A percentile compares a stretch with the other conserved stretches of the same genome.
Conservation (phyloP, 92 coral and sea anemone species). For the Porites lobata region DNA sequence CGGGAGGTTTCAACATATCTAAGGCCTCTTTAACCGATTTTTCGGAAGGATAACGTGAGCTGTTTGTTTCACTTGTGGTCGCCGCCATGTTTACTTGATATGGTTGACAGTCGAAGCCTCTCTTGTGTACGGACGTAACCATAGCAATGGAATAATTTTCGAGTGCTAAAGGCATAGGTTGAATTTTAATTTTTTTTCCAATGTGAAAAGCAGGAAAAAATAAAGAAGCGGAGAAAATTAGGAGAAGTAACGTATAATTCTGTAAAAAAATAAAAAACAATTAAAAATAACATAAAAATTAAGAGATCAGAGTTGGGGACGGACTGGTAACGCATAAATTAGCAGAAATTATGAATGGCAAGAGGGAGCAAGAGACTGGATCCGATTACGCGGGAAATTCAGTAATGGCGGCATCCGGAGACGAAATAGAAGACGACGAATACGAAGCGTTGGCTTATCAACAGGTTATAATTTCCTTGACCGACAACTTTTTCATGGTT, state of each 20-base stretch:
- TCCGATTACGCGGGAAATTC: conserved; percentile 33
- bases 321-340: no score
- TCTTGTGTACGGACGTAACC: conserved; percentile 68
- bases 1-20: conserved; percentile 86
- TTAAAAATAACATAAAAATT: no score
- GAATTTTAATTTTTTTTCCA: no score
- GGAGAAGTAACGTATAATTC: not conserved
- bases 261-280: no score
- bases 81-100: conserved; percentile 56
- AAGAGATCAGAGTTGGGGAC: no score
- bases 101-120: conserved; percentile 16
- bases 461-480: conserved; percentile 64
- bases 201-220: no score
- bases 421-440: conserved; percentile 67
- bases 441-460: conserved; percentile 86
- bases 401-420: conserved; percentile 48
- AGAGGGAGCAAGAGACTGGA: not conserved
- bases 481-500: not conserved
- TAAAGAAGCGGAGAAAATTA: not conserved
- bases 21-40: conserved; percentile 83
- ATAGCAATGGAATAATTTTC: conserved; percentile 61
- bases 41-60: conserved; percentile 83
- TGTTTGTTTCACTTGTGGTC: conserved; percentile 43
- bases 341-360: no score
- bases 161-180: no score